phyloP scores from a whole-genome alignment of 2,797 vertebrate species.

The Schizopygopsis malacanthus region DNA sequence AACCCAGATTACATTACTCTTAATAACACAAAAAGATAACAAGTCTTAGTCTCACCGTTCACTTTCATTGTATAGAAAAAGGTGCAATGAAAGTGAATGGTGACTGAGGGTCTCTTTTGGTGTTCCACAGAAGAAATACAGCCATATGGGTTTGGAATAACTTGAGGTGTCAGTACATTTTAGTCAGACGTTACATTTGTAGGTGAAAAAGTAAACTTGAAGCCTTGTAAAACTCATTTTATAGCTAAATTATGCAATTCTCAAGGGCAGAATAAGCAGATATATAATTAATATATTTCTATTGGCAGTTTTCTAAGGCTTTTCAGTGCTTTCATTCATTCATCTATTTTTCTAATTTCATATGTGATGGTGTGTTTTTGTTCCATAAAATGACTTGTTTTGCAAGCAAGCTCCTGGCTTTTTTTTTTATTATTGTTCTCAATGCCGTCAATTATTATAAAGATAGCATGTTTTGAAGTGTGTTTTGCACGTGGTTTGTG shows the following conservation, averaged over 20 bases:
- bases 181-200: neutral
- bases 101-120: neutral
- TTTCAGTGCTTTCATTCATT: slow-evolving; percentile 1
- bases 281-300: neutral
- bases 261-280: neutral
- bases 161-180: neutral
- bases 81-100: neutral
- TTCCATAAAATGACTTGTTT: neutral
- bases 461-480: neutral
- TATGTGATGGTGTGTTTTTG: neutral
- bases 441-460: neutral
- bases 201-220: neutral
- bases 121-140: neutral
- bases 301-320: neutral
- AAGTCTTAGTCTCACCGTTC: neutral
- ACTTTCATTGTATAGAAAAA: neutral
- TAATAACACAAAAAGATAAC: neutral
- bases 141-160: neutral
- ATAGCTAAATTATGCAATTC: neutral
- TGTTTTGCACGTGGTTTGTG: slow-evolving; percentile 6
- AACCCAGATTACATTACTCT: neutral
- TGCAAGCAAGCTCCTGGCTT: neutral
- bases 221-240: neutral
- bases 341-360: neutral
- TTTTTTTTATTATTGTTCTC: neutral